These are phyloP conservation scores for Myiotriccus ornatus DNA, from an alignment of 2,797 vertebrate species.

Conservation along the genomic window DNA sequence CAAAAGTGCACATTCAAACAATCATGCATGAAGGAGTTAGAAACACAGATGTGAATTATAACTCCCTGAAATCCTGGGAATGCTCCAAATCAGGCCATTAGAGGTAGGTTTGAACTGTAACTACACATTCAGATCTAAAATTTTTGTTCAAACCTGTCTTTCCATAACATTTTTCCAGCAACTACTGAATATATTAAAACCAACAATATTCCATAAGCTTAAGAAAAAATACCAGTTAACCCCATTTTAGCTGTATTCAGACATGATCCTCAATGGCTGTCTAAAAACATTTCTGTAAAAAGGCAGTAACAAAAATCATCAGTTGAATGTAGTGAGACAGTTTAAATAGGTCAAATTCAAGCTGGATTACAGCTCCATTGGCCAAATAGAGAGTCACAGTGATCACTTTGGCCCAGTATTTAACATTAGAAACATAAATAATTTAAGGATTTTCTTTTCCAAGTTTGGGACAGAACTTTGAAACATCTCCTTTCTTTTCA, in stretches of 20 bases:
- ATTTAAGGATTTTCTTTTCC: not conserved
- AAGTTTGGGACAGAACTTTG: not conserved
- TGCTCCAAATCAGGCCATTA: constrained; percentile 39
- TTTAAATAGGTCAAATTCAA: not conserved
- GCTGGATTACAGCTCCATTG: not conserved
- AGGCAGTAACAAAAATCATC: not conserved
- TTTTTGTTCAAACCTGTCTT: constrained; percentile 24
- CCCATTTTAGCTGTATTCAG: not conserved
- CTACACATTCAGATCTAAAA: constrained; percentile 14
- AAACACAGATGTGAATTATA: constrained; percentile 59
- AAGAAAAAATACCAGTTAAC: not conserved
- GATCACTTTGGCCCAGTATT: not conserved
- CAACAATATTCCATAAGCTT: not conserved
- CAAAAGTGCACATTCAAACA: constrained; percentile 41
- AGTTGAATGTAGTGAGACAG: not conserved
- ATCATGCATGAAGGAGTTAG: constrained; percentile 26
- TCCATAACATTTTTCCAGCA: constrained; percentile 2
- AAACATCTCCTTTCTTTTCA: not conserved
- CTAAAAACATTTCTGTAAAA: not conserved
- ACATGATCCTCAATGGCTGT: not conserved
- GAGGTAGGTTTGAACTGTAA: not conserved
- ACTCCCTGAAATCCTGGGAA: constrained; percentile 23
- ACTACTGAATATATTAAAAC: constrained; percentile 8
- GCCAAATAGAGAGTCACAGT: not conserved
- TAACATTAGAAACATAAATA: not conserved